These are phyloP conservation scores for Polymixis lichenea DNA, from an alignment of 2,888 invertebrate species.

Conservation along the genomic window DNA sequence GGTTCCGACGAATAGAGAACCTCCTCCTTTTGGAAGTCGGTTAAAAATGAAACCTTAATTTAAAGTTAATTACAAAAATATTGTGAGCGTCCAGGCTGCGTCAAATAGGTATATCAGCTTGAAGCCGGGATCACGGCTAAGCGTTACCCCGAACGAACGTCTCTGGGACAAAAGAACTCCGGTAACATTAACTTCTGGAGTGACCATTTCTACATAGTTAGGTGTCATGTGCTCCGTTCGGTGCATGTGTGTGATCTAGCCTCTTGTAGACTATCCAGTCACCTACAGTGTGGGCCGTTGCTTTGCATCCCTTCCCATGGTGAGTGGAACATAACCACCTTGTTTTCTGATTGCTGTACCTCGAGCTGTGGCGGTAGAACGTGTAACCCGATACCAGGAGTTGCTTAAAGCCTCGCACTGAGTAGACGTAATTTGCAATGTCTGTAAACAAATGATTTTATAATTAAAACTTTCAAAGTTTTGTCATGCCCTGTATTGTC, in stretches of 20 bases:
- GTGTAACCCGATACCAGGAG: conserved; percentile 33
- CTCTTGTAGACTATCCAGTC: not conserved
- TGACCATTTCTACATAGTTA: not conserved
- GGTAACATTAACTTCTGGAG: not conserved
- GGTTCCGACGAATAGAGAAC: too few relatives aligned
- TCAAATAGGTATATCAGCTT: not conserved
- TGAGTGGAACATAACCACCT: conserved; percentile 45
- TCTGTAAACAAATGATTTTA: not conserved
- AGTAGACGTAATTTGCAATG: conserved; percentile 30
- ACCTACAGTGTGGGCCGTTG: conserved; percentile 3
- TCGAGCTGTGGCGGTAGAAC: conserved; percentile 14
- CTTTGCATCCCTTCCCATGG: conserved; percentile 26
- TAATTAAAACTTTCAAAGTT: not conserved
- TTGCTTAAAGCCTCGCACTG: conserved; percentile 29
- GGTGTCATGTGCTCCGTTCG: not conserved
- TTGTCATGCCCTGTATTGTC: not conserved
- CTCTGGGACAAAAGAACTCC: not conserved
- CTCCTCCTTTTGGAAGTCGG: too few relatives aligned
- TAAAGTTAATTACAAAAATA: too few relatives aligned
- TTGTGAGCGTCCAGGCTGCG: not conserved
- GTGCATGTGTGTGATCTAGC: conserved; percentile 14
- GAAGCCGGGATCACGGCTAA: not conserved
- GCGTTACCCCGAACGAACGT: not conserved
- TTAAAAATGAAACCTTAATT: too few relatives aligned
- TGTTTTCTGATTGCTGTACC: not conserved